These are phyloP conservation scores for Mycetomoellerius zeteki DNA, from an alignment of 1,140 invertebrate genomes.

Conservation along the genomic window DNA sequence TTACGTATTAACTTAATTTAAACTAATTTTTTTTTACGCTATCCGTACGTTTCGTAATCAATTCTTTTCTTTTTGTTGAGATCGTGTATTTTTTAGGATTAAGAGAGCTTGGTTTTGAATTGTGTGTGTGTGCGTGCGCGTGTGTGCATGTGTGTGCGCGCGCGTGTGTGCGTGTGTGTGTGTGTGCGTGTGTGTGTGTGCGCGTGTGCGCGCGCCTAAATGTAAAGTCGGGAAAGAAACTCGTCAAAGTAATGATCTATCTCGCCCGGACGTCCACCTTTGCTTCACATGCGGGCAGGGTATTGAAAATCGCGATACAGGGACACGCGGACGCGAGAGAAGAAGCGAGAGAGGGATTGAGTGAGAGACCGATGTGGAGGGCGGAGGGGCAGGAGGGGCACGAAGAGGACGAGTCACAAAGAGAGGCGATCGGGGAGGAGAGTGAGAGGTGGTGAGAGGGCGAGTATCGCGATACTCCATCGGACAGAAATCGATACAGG, in stretches of 20 bases:
- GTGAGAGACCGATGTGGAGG: neutral
- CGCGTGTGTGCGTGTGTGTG: too few relatives aligned
- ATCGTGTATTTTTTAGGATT: neutral
- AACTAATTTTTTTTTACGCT: neutral
- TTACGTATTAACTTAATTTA: neutral
- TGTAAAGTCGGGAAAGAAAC: neutral
- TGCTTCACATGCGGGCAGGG: conserved; percentile 63
- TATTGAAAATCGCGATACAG: conserved; percentile 65
- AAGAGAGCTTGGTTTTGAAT: neutral
- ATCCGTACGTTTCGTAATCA: neutral
- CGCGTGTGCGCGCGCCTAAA: too few relatives aligned
- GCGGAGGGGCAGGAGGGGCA: conserved; percentile 1
- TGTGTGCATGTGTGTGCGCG: too few relatives aligned
- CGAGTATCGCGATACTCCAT: conserved; percentile 84
- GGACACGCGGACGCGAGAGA: conserved; percentile 42
- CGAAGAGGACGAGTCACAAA: conserved; percentile 57
- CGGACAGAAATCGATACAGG: conserved; percentile 85
- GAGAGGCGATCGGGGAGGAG: conserved; percentile 64
- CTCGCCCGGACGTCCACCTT: conserved; percentile 68
- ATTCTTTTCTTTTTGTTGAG: neutral
- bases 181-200: too few relatives aligned
- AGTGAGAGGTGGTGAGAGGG: conserved; percentile 48
- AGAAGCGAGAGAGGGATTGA: conserved; percentile 1
- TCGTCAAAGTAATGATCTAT: conserved; percentile 60
- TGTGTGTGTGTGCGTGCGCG: too few relatives aligned